Base-by-base conservation (phyloP, 1,140 invertebrate species). In the Stegodyphus mimosarum region DNA sequence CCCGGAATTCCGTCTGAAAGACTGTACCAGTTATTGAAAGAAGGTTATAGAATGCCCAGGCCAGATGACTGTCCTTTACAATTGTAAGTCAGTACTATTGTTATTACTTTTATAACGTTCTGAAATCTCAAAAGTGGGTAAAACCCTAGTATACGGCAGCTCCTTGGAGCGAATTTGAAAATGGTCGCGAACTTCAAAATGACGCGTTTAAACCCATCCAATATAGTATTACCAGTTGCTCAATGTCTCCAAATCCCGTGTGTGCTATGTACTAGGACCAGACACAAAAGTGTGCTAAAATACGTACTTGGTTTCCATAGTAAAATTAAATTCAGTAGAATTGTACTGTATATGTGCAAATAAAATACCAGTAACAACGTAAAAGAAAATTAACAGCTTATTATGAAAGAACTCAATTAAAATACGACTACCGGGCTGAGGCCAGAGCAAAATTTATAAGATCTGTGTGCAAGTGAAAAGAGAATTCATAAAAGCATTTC, bases 11-110 rank as follows among this genome's bases (percentile, higher is more conserved):
- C 94, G 50, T 93, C 95, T 6, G 94, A 96, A 88, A 94, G 95
- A 89, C 92, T 97, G 7, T 96, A 94, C 90, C 93, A 93, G 75
- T 90, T 96, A 50, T 92, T 98, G 0, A 93, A 93, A 86, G 92
- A 93, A 7, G 95, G 95, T 2, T 95, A 95, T 88, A 92, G 95
- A 53, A 96, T 98, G 95, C 93, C 95, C 72, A 92, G 92, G 67
- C 96, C 96, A 0, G 92, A 93, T 60, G 95, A 95, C 89, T 97
- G 96, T 90, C 95, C 95, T 6, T 90, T 93, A 78, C 93, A 94
- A 87, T 90, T 97, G 95, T 96, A 90, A 93, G 93, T 73, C 90
- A 60, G 13, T 9, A 71, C 6, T 71, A 6, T 71, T 6, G 2
- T 13, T 15, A 7, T 67, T 67, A 15, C 66, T 7, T n/a, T 5